Conservation (phyloP, 2,888 invertebrate species). For the Auanema freiburgensis region DNA sequence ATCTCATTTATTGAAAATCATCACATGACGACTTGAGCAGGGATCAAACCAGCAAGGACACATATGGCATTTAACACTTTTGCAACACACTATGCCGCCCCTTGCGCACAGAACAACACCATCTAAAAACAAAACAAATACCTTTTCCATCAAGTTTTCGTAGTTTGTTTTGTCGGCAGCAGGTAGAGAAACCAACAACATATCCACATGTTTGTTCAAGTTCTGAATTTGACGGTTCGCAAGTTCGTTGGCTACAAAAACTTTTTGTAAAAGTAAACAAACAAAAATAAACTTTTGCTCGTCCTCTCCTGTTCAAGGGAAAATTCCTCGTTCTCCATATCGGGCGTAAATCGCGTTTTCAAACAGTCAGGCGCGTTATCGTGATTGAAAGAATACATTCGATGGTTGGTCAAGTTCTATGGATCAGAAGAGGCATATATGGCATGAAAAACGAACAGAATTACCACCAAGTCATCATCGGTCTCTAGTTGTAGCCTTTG, state of each 20-base stretch:
- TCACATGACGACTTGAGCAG: neutral
- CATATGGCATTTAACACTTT: neutral
- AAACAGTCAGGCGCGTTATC: conserved; percentile 58
- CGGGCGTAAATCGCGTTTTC: conserved; percentile 37
- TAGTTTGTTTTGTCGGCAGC: conserved; percentile 24
- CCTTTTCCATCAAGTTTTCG: conserved; percentile 27
- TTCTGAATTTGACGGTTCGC: conserved; percentile 32
- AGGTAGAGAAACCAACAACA: conserved; percentile 26
- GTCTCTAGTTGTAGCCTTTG: conserved; percentile 49
- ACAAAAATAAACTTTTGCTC: conserved; percentile 17
- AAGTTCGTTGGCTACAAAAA: conserved; percentile 18
- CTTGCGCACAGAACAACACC: neutral
- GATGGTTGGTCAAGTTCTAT: conserved; percentile 45
- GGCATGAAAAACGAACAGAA: neutral
- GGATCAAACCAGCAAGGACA: neutral
- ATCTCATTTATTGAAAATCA: neutral
- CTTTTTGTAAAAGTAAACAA: conserved; percentile 3
- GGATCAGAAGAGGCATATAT: conserved; percentile 13
- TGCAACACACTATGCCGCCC: conserved; percentile 1
- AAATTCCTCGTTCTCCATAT: conserved; percentile 33
- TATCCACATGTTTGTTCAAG: conserved; percentile 54
- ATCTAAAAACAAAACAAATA: conserved; percentile 5
- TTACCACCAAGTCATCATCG: conserved; percentile 39
- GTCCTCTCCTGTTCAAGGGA: conserved; percentile 26
- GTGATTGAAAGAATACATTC: conserved; percentile 56